Evolutionary conservation across 2,797 vertebrate genomes (phyloP).

Genomic region (Gallinago solitaria): DNA sequence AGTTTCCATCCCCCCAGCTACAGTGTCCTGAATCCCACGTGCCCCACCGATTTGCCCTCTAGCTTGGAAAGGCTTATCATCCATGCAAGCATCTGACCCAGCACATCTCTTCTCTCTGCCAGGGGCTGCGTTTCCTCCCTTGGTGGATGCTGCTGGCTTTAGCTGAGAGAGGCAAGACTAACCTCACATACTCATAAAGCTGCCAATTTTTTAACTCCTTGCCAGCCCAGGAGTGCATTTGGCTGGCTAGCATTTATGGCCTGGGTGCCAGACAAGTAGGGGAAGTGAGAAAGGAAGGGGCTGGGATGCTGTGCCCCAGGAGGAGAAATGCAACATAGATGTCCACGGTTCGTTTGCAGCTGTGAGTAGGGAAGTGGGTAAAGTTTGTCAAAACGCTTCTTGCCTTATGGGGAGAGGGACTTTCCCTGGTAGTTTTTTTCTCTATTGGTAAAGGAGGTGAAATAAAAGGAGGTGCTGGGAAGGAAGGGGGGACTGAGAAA

Average conservation of each 20-base stretch:
- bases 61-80: not conserved
- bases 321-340: not conserved
- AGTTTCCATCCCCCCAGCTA: not conserved
- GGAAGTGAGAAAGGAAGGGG: not conserved
- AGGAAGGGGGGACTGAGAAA: not conserved
- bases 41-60: not conserved
- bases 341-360: not conserved
- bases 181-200: not conserved
- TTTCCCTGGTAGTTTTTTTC: not conserved
- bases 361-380: not conserved
- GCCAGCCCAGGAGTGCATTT: not conserved
- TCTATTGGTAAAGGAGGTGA: not conserved
- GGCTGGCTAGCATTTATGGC: not conserved
- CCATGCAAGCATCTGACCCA: not conserved
- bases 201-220: not conserved
- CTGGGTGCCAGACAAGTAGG: not conserved
- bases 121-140: accelerated
- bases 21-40: not conserved
- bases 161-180: not conserved
- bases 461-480: not conserved
- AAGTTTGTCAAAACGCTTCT: not conserved
- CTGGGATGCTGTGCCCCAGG: not conserved
- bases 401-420: not conserved
- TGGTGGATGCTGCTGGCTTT: not conserved
- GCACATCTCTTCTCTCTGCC: not conserved